Conservation (phyloP, 2,888 invertebrate genomes). For the Seira ritae region DNA sequence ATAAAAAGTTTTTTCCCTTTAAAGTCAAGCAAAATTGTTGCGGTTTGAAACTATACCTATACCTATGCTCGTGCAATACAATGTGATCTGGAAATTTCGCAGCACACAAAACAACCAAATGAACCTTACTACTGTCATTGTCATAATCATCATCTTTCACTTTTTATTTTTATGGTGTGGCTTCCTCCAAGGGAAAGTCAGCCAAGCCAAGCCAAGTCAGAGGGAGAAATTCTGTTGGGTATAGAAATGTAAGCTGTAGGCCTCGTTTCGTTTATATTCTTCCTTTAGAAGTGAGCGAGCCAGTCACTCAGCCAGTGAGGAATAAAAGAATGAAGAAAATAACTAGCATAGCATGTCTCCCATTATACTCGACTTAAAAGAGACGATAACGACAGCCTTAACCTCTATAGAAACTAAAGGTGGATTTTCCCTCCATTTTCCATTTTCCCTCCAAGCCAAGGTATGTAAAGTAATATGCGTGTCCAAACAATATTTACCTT, state of each 20-base stretch:
- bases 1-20: background rate
- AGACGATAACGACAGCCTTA: slow-evolving; percentile 40
- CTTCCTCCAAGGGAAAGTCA: background rate
- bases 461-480: background rate
- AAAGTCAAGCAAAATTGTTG: background rate
- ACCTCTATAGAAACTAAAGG: background rate
- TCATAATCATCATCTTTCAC: background rate
- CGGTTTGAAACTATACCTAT: no score
- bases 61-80: background rate
- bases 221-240: no score
- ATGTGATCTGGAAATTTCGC: no score
- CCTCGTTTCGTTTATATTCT: no score
- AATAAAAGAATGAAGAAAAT: slow-evolving; percentile 9
- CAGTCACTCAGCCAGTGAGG: no score
- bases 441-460: background rate
- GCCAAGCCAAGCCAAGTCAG: background rate
- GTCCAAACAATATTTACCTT: slow-evolving; percentile 1
- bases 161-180: background rate
- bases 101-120: no score
- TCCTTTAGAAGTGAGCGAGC: no score
- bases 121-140: background rate
- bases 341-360: slow-evolving; percentile 30
- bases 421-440: background rate
- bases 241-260: no score
- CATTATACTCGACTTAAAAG: slow-evolving; percentile 34